Evolutionary conservation across 2,888 invertebrate species (phyloP).

Genomic region (Drosophila hawaiiensis): DNA sequence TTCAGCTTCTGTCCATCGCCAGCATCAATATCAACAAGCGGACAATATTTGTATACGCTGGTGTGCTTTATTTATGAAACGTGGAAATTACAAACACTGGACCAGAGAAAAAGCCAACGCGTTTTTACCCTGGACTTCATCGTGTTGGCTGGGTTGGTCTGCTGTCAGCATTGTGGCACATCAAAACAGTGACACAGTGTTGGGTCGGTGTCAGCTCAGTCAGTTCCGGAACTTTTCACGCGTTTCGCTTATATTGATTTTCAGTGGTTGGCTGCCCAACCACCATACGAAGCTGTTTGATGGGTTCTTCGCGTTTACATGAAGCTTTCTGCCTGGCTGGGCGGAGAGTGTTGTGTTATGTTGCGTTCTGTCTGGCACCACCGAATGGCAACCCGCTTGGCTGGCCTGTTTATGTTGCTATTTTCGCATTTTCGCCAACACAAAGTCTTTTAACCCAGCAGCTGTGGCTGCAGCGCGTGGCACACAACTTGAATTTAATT

Average conservation of each 20-base stretch:
- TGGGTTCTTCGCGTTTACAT: conserved; percentile 28
- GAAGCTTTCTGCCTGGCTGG: conserved; percentile 43
- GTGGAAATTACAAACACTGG: conserved; percentile 71
- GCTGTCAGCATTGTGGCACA: conserved; percentile 34
- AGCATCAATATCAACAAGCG: conserved; percentile 73
- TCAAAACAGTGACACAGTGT: conserved; percentile 41
- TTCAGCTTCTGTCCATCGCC: conserved; percentile 12
- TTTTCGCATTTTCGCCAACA: conserved; percentile 75
- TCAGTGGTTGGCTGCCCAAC: conserved; percentile 32
- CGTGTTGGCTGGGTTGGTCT: conserved; percentile 32
- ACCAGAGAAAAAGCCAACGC: neutral
- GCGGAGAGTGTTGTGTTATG: conserved; percentile 14
- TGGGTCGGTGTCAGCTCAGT: conserved; percentile 12
- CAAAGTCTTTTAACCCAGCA: conserved; percentile 58
- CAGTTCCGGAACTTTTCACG: conserved; percentile 56
- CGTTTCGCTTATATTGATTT: conserved; percentile 71
- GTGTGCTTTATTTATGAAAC: conserved; percentile 77
- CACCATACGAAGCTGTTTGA: conserved; percentile 12
- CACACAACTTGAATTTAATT: conserved; percentile 60
- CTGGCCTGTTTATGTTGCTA: conserved; percentile 48
- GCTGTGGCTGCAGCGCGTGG: conserved; percentile 29
- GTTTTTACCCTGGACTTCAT: conserved; percentile 47
- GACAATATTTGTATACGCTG: conserved; percentile 70
- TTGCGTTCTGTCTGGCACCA: conserved; percentile 6
- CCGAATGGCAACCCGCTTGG: conserved; percentile 16